Evolutionary conservation across 2,113 vertebrate species (phyloP).

Genomic region (Pseudorhombus dupliciocellatus): DNA sequence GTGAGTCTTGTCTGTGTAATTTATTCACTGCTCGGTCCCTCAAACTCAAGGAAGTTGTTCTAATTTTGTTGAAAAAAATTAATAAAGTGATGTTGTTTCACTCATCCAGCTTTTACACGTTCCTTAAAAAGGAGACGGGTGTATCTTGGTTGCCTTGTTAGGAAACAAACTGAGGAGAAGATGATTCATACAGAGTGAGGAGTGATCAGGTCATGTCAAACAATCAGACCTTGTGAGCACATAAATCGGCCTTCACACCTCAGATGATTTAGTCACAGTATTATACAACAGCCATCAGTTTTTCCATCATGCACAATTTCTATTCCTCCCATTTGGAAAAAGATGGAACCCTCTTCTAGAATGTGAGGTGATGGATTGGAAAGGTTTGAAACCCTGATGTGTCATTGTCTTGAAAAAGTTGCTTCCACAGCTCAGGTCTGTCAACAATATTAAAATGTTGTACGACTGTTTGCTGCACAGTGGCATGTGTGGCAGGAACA

Average conservation of each 20-base stretch:
- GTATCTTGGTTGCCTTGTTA: neutral
- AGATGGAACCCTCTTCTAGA: neutral
- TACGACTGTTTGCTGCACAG: constrained; percentile 15
- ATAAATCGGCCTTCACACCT: too few relatives aligned
- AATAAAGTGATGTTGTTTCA: too few relatives aligned
- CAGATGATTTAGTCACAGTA: too few relatives aligned
- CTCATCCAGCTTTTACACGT: neutral
- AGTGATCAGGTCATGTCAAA: too few relatives aligned
- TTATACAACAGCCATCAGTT: too few relatives aligned
- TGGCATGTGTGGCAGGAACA: neutral
- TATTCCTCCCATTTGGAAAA: neutral
- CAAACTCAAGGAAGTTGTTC: neutral
- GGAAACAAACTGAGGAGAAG: too few relatives aligned
- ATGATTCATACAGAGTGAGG: too few relatives aligned
- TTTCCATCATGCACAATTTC: too few relatives aligned
- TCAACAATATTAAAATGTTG: constrained; percentile 13
- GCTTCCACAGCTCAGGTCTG: neutral
- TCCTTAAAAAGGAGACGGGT: neutral
- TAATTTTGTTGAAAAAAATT: too few relatives aligned
- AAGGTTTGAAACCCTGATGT: neutral
- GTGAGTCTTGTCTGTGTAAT: neutral
- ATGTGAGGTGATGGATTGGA: neutral
- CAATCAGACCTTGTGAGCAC: too few relatives aligned
- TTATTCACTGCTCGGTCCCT: neutral
- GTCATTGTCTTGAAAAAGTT: constrained; percentile 21